Base-by-base conservation (phyloP, 1,140 invertebrate genomes). In the Muscidifurax raptorellus region DNA sequence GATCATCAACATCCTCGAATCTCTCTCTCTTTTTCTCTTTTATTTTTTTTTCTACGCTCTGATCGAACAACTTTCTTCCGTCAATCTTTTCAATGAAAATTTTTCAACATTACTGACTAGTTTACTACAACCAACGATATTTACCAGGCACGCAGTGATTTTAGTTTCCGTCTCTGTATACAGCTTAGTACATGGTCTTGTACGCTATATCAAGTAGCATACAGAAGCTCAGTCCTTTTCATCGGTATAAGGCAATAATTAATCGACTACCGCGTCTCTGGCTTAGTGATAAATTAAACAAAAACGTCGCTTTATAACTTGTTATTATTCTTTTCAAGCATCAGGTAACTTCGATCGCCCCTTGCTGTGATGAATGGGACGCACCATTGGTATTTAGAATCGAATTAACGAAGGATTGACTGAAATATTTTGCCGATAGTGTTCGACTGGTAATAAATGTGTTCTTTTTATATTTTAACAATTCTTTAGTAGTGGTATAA, bases 61-160 rank as follows among this genome's bases (percentile, higher is more conserved):
- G 28, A 69, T 69, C 66, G 10, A 22, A 59, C 52, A 59, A 59
- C 52, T 59, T n/a, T 59, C 18, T 59, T 59, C 5, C 22, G n/a
- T 59, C 18, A 59, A 59, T 79, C n/a, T 83, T 40, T 79, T 84
- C 76, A 81, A 82, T 82, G 80, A 77, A 87, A 86, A 59, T 28
- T 28, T 28, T 86, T 89, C 87, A 28, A 78, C 44, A 83, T 84
- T 80, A 78, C 71, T 82, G 80, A 72, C 83, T 87, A 86, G 77
- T 89, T 89, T 78, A 64, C 75, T 84, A 81, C 66, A 80, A 85
- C 72, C 72, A 81, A 76, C 83, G 64, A 76, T 81, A 80, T 78
- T 66, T 84, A 59, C 47, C 72, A 85, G 83, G 83, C 83, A 85
- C 83, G 72, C 78, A 28, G 83, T 85, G 79, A 85, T 84, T 80